Evolutionary conservation across 1,140 invertebrate genomes (phyloP), one percentile per base, ranked within the genome.

Genomic region (Drosophila arizonae): DNA sequence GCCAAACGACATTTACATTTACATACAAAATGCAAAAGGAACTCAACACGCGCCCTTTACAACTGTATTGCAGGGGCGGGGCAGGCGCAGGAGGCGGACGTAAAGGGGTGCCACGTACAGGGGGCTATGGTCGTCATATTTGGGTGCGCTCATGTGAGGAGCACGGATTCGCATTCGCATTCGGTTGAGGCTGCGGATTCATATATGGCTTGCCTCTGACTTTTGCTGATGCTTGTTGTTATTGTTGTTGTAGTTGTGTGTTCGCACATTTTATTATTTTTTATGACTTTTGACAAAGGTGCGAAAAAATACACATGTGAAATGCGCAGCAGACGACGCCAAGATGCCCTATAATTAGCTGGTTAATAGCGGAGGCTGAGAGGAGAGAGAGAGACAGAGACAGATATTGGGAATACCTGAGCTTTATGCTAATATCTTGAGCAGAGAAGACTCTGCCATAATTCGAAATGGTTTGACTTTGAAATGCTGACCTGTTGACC

Each of bases 191-290:
- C 6, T 45, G 43, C 15, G 54, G 43, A 62, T 69, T 54, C 58
- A 52, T 43, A 71, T 64, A 55, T 52, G 60, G 58, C 46, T 62
- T 56, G 51, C 51, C 57, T 36, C 48, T 61, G 58, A 63, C 51
- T 70, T 55, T 17, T 6, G 51, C 26, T 17, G 13, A 50, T 36
- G 15, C 21, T 4, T 28, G 57, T 43, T 54, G 56, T 62, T 70
- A 51, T 36, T 71, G 52, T 52, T 74, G 79, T 71, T 66, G 74
- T 74, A 82, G 63, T 57, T 68, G 57, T 57, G 69, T 68, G 36
- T 39, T 81, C 80, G 79, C 84, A 86, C 82, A 86, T 86, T 87
- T 87, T 87, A 87, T 87, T 87, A 87, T 87, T 88, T 87, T 87
- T 87, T 87, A 87, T 87, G 84, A 88, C 77, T 74, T 74, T 71